phyloP scores from a whole-genome alignment of 2,113 vertebrate species.

The Antechinus flavipes region DNA sequence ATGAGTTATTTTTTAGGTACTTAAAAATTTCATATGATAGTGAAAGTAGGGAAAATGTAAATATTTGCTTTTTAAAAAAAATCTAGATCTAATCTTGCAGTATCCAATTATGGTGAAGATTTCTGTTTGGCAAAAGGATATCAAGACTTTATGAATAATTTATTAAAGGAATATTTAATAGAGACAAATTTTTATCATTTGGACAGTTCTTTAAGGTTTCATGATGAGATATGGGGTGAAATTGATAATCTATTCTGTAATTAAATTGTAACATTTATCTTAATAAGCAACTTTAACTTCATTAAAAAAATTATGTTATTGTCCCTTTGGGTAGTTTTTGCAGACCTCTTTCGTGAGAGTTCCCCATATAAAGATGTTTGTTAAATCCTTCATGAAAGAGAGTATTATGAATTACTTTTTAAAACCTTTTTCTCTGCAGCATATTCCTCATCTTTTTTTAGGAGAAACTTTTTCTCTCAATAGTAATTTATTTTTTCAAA shows the following conservation, averaged over 20 bases:
- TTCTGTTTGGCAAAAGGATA: neutral
- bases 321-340: too few species aligned
- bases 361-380: neutral
- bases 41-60: neutral
- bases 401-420: too few species aligned
- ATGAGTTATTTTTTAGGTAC: neutral
- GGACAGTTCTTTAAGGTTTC: neutral
- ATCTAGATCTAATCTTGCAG: neutral
- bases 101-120: neutral
- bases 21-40: neutral
- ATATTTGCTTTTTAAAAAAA: neutral
- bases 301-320: neutral
- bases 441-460: neutral
- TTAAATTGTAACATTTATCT: neutral
- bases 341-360: neutral
- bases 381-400: neutral
- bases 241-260: neutral
- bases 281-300: neutral
- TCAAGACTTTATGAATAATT: neutral
- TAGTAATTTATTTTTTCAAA: too few species aligned
- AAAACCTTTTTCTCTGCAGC: neutral
- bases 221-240: neutral
- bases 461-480: too few species aligned
- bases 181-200: neutral
- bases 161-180: neutral